Conservation (phyloP, 2,888 invertebrate genomes). For the Dugesia japonica region DNA sequence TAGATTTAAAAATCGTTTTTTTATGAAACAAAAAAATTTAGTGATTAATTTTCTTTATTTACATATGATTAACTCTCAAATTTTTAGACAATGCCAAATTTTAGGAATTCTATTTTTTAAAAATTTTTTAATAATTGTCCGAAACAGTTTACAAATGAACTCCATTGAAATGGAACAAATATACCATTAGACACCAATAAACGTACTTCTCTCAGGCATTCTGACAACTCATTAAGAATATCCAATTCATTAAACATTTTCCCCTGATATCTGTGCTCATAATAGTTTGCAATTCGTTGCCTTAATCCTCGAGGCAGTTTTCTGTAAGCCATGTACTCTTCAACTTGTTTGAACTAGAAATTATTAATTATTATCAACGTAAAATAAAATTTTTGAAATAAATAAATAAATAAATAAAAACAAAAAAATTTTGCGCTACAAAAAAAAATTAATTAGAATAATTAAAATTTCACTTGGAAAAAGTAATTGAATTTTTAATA, state of each 20-base stretch:
- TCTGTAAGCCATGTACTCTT: slow-evolving; percentile 96
- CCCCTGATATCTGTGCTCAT: slow-evolving; percentile 93
- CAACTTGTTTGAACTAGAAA: slow-evolving; percentile 82
- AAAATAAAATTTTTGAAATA: not conserved
- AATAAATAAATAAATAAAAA: not conserved
- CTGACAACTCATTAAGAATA: slow-evolving; percentile 84
- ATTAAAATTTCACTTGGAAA: not conserved
- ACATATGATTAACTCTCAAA: too few species aligned
- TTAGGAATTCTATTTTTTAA: too few species aligned
- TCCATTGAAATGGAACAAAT: too few species aligned
- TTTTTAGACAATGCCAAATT: too few species aligned
- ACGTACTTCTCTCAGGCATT: slow-evolving; percentile 70
- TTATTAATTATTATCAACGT: not conserved
- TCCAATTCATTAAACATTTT: slow-evolving; percentile 97
- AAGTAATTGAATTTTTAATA: too few species aligned
- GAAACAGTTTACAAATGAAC: too few species aligned
- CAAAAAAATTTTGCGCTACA: not conserved
- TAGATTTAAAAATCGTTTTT: too few species aligned
- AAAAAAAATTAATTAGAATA: not conserved
- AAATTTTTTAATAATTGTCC: too few species aligned
- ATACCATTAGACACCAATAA: too few species aligned
- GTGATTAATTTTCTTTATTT: too few species aligned
- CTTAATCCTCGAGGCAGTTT: slow-evolving; percentile 86
- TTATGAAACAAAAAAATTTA: too few species aligned
- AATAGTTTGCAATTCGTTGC: slow-evolving; percentile 87